A percentile compares a stretch with the other conserved stretches of the same genome.
These are phyloP conservation scores for Chloropsis hardwickii DNA, from an alignment of 2,113 vertebrate species.

Conservation along the genomic window DNA sequence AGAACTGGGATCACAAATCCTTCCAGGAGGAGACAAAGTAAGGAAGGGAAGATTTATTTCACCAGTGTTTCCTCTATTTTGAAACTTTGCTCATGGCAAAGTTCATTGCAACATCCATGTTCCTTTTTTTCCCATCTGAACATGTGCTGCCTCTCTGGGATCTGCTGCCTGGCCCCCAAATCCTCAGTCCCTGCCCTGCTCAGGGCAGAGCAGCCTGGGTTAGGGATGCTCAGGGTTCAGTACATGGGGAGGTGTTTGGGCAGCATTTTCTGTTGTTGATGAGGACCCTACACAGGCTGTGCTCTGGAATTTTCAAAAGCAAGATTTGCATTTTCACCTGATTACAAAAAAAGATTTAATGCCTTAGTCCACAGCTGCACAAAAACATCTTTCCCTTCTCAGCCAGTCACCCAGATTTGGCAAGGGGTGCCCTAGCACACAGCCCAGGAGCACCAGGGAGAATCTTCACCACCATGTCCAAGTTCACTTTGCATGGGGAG, in stretches of 20 bases:
- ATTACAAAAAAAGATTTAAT: neutral
- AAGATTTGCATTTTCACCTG: neutral
- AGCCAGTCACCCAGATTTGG: neutral
- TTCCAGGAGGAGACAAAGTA: neutral
- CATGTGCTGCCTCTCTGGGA: neutral
- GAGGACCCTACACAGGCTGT: accelerated
- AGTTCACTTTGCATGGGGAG: neutral
- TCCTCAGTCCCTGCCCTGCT: neutral
- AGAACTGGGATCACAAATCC: neutral
- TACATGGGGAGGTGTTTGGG: accelerated
- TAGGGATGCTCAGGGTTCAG: neutral
- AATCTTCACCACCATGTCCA: neutral
- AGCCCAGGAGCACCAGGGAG: neutral
- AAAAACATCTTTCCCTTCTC: neutral
- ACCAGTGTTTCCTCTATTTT: neutral
- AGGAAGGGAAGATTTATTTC: neutral
- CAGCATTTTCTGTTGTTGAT: neutral
- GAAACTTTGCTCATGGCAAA: neutral
- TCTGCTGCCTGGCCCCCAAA: neutral
- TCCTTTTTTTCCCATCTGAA: neutral
- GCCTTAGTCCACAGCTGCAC: neutral
- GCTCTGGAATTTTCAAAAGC: neutral
- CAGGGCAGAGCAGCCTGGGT: neutral
- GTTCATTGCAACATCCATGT: no score
- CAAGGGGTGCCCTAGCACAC: neutral